phyloP scores from a whole-genome alignment of 2,888 invertebrate species.

The Lysandra bellargus region DNA sequence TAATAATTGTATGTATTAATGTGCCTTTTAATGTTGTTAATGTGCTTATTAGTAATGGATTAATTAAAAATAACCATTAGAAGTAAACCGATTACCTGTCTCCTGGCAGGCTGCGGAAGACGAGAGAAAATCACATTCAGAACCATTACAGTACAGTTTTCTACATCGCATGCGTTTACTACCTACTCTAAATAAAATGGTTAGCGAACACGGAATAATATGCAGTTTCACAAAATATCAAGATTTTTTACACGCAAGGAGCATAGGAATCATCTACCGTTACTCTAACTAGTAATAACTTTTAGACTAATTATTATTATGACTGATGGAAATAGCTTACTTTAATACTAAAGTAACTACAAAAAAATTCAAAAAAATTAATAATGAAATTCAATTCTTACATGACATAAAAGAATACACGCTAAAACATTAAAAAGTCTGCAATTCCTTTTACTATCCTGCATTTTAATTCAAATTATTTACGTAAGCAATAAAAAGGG shows the following conservation, averaged over 20 bases:
- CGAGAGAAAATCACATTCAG: constrained; percentile 80
- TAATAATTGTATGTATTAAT: not conserved
- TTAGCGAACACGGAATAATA: constrained; percentile 75
- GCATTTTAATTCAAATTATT: not conserved
- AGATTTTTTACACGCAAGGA: constrained; percentile 77
- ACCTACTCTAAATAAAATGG: constrained; percentile 53
- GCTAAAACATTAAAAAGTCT: not conserved
- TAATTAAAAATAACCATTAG: not conserved
- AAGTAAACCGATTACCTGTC: constrained; percentile 65
- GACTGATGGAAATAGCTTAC: constrained; percentile 30
- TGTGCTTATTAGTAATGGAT: constrained; percentile 13
- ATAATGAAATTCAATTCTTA: not conserved
- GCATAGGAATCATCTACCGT: constrained; percentile 48
- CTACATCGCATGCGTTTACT: constrained; percentile 65
- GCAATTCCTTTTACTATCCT: not conserved
- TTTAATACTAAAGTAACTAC: constrained; percentile 42
- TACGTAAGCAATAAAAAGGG: not conserved
- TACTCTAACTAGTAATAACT: constrained; percentile 34
- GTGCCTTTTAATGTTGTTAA: not conserved
- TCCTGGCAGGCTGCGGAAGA: constrained; percentile 82
- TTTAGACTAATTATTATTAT: not conserved
- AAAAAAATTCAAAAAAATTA: constrained; percentile 32
- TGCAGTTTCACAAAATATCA: constrained; percentile 74
- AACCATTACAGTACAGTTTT: constrained; percentile 73
- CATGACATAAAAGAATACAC: not conserved